Evolutionary conservation across 1,140 invertebrate genomes (phyloP).

Genomic region (Hyles euphorbiae): DNA sequence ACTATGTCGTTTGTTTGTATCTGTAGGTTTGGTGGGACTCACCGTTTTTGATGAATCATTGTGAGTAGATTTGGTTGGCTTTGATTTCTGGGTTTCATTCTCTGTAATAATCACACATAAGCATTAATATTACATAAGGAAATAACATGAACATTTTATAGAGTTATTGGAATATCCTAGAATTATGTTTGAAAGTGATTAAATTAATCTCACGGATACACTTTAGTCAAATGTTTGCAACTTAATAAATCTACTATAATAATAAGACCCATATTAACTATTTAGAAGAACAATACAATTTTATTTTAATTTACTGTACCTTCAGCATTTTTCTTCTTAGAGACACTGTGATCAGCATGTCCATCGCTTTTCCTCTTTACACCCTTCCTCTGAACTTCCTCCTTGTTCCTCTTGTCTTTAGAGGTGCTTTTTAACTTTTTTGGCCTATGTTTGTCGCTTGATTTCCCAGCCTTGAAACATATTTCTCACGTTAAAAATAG

Average conservation of each 20-base stretch:
- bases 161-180: too few species aligned
- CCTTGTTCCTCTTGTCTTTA: conserved; percentile 35
- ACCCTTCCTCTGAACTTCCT: conserved; percentile 34
- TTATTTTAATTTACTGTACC: too few species aligned
- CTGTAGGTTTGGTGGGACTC: not conserved
- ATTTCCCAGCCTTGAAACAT: conserved; percentile 37
- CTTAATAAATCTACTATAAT: too few species aligned
- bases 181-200: too few species aligned
- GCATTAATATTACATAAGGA: too few species aligned
- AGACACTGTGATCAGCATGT: conserved; percentile 20
- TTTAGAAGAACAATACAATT: too few species aligned
- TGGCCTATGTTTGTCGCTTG: conserved; percentile 30
- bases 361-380: conserved; percentile 53
- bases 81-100: too few species aligned
- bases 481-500: not conserved
- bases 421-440: conserved; percentile 33
- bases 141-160: too few species aligned
- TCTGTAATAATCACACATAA: too few species aligned
- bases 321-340: conserved; percentile 29
- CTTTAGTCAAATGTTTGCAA: too few species aligned
- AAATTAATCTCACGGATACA: too few species aligned
- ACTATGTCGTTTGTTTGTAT: not conserved
- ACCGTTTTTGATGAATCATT: conserved; percentile 1
- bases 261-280: too few species aligned
- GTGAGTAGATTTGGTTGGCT: not conserved